Conservation (phyloP, 2,797 vertebrate species). For the Pseudochirops corinnae region DNA sequence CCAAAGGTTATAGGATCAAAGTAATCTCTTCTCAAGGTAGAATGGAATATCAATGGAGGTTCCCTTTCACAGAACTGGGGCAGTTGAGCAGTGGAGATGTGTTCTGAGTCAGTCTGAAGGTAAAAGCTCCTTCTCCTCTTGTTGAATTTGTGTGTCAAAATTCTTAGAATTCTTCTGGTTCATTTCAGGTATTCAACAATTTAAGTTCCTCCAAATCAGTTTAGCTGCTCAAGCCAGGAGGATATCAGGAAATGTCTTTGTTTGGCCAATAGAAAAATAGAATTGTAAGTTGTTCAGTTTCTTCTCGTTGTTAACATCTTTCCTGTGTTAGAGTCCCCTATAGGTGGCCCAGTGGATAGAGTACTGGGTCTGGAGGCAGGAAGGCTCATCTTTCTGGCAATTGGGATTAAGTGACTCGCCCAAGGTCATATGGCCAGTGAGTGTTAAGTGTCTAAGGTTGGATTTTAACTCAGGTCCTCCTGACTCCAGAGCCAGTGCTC, state of each 20-base stretch:
- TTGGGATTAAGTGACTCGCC: too few relatives aligned
- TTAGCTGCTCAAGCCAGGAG: not conserved
- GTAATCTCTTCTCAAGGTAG: slow-evolving; percentile 23
- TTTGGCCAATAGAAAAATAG: not conserved
- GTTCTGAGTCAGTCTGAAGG: not conserved
- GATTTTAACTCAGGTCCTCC: too few relatives aligned
- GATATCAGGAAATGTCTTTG: not conserved
- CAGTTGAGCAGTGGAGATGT: not conserved
- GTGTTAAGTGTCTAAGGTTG: too few relatives aligned
- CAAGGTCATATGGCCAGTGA: too few relatives aligned
- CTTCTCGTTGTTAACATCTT: not conserved
- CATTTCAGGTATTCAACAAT: not conserved
- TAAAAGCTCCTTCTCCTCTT: not conserved
- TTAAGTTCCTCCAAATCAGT: not conserved
- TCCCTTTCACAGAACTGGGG: not conserved
- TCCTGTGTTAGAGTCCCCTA: not conserved
- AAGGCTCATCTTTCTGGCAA: not conserved
- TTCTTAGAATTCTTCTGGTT: not conserved
- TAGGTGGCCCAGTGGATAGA: not conserved
- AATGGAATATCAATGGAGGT: not conserved
- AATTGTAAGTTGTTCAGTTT: not conserved
- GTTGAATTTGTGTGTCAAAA: not conserved
- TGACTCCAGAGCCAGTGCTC: too few relatives aligned
- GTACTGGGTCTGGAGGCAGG: not conserved
- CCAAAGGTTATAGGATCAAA: not conserved